Percentiles rank a stretch among this genome's conserved stretches.
These are phyloP conservation scores for Zaprionus gabonicus DNA, from an alignment of 1,140 invertebrate species.

Conservation along the genomic window DNA sequence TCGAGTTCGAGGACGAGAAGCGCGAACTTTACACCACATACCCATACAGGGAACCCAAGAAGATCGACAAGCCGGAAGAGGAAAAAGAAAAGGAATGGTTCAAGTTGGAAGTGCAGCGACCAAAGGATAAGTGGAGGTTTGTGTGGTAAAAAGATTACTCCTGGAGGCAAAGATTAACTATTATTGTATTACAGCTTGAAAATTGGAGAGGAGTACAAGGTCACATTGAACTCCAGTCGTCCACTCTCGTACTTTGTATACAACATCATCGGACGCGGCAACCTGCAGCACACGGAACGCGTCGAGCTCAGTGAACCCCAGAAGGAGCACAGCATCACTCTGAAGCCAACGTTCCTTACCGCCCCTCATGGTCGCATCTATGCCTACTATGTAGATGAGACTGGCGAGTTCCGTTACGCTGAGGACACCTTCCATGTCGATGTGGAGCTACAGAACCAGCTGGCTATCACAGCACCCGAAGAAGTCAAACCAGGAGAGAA, in stretches of 20 bases:
- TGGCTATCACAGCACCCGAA: conserved; percentile 63
- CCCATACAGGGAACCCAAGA: conserved; percentile 73
- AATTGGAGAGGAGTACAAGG: conserved; percentile 90
- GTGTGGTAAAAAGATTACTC: not conserved
- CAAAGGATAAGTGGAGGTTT: conserved; percentile 61
- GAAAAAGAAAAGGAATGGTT: conserved; percentile 74
- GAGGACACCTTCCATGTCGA: conserved; percentile 91
- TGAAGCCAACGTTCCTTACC: conserved; percentile 91
- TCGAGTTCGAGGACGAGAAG: conserved; percentile 58
- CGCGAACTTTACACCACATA: conserved; percentile 67
- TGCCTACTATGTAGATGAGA: conserved; percentile 89
- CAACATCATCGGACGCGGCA: conserved; percentile 94
- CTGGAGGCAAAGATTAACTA: not conserved
- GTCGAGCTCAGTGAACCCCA: conserved; percentile 84
- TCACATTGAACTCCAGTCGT: conserved; percentile 92
- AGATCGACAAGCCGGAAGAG: conserved; percentile 41
- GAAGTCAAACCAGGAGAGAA: conserved; percentile 89
- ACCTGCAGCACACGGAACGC: conserved; percentile 90
- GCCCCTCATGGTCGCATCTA: conserved; percentile 92
- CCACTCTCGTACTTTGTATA: conserved; percentile 91
- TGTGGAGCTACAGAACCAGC: conserved; percentile 90
- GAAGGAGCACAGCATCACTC: conserved; percentile 83
- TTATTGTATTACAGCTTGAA: conserved; percentile 84
- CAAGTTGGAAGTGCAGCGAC: conserved; percentile 42
- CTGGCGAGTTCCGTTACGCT: conserved; percentile 92